Conservation (phyloP, 2,888 invertebrate species). For the Brachyptera putata region DNA sequence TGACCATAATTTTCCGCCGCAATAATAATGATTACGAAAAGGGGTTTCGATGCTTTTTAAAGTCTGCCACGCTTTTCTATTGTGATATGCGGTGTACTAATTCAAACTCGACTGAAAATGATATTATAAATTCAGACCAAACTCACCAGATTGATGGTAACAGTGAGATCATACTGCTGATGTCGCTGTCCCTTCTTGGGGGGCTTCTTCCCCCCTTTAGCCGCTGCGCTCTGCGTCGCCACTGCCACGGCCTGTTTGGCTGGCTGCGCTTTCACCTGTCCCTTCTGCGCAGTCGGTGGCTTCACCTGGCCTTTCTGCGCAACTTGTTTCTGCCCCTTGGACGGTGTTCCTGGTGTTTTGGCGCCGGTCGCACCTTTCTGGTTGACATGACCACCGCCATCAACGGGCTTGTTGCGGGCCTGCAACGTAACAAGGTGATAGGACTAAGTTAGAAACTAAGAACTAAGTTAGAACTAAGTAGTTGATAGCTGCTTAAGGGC, state of each 20-base stretch:
- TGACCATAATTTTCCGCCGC: too few relatives aligned
- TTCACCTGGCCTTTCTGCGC: too few relatives aligned
- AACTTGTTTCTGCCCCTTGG: conserved; percentile 39
- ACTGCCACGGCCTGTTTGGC: conserved; percentile 23
- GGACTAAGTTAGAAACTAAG: too few relatives aligned
- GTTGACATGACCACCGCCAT: conserved; percentile 68
- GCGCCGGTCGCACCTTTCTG: conserved; percentile 62
- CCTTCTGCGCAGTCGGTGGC: conserved; percentile 67
- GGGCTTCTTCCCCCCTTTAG: conserved; percentile 59
- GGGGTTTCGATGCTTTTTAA: too few relatives aligned
- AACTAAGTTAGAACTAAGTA: too few relatives aligned
- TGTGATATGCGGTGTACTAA: too few relatives aligned
- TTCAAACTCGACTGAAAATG: too few relatives aligned
- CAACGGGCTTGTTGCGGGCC: conserved; percentile 80
- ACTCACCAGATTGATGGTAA: conserved; percentile 78
- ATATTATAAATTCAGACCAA: too few relatives aligned
- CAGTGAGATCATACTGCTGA: conserved; percentile 75
- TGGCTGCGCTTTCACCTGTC: conserved; percentile 61
- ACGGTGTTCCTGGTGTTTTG: conserved; percentile 53
- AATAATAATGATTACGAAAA: too few relatives aligned
- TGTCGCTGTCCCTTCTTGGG: conserved; percentile 70
- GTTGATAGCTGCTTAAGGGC: too few relatives aligned
- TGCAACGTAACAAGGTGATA: conserved; percentile 43
- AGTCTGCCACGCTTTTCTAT: too few relatives aligned
- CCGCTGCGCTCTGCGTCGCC: conserved; percentile 40